A percentile compares a stretch with the other conserved stretches of the same genome.
phyloP scores from a whole-genome alignment of 2,797 vertebrate species.

The Margarornis squamiger region DNA sequence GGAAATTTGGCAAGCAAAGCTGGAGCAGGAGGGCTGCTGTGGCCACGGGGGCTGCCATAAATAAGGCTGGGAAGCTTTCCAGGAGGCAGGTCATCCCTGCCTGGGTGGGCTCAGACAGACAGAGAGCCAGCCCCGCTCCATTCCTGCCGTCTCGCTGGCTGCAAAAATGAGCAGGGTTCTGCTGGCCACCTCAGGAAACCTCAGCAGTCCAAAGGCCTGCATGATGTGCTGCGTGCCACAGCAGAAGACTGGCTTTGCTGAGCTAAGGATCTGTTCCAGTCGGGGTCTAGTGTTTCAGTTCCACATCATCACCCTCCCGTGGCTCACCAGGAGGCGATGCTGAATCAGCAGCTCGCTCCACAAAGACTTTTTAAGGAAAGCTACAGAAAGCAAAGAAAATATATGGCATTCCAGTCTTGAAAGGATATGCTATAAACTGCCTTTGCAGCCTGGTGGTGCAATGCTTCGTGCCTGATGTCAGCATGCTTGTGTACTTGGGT shows the following conservation, averaged over 20 bases:
- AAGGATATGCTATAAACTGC: neutral
- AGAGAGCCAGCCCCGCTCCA: neutral
- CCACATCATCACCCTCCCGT: neutral
- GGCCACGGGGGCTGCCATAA: neutral
- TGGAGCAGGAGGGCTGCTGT: neutral
- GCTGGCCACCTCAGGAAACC: neutral
- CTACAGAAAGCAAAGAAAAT: conserved; percentile 19
- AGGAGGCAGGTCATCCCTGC: neutral
- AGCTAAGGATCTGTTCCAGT: neutral
- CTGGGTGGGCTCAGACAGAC: conserved; percentile 17
- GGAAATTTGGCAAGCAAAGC: neutral
- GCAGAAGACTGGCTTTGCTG: neutral
- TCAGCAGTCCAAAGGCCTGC: neutral
- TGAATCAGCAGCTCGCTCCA: neutral
- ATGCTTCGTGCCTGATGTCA: neutral
- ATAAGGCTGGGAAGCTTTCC: neutral
- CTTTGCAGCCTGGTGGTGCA: neutral
- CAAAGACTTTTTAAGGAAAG: neutral
- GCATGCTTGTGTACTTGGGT: neutral
- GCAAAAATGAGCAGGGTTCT: neutral
- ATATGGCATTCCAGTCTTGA: neutral
- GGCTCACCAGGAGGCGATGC: neutral
- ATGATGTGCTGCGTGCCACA: neutral
- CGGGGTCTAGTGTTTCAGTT: neutral
- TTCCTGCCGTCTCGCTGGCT: neutral